These are phyloP conservation scores for Brachirus orientalis DNA, from an alignment of 2,113 vertebrate genomes.

Conservation along the genomic window DNA sequence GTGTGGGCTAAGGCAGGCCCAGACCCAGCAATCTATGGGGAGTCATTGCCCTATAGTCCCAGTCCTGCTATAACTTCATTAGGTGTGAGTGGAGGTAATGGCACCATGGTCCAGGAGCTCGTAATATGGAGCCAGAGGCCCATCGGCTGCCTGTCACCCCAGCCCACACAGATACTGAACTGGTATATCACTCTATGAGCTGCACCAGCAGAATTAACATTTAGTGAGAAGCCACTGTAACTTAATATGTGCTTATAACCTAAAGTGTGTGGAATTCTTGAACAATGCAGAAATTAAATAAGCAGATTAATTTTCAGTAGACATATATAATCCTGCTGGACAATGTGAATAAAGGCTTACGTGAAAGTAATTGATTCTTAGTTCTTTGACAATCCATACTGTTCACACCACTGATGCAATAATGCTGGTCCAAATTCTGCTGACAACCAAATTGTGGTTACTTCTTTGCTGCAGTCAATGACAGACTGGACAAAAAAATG, in stretches of 20 bases:
- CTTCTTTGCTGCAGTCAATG: conserved; percentile 56
- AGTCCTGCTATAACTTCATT: conserved; percentile 76
- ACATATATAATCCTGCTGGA: conserved; percentile 28
- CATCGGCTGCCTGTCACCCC: conserved; percentile 49
- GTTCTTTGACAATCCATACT: conserved; percentile 56
- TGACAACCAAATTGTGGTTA: conserved; percentile 59
- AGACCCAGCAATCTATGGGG: conserved; percentile 67
- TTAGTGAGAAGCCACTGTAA: conserved; percentile 31
- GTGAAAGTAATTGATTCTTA: conserved; percentile 59
- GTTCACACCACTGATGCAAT: conserved; percentile 73
- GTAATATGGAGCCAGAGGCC: conserved; percentile 75
- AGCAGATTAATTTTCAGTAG: conserved; percentile 40
- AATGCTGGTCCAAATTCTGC: conserved; percentile 65
- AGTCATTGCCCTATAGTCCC: conserved; percentile 71
- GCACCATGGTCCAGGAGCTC: conserved; percentile 73
- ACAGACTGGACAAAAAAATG: conserved; percentile 61
- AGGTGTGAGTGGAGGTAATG: conserved; percentile 76
- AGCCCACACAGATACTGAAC: conserved; percentile 70
- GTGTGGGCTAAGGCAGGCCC: conserved; percentile 62
- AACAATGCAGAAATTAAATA: conserved; percentile 42
- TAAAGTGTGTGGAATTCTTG: conserved; percentile 36
- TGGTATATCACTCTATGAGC: conserved; percentile 40
- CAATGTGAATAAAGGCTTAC: conserved; percentile 50
- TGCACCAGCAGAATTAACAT: conserved; percentile 34
- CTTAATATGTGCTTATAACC: conserved; percentile 41